phyloP scores from a whole-genome alignment of 2,797 vertebrate species.

The Luscinia luscinia region DNA sequence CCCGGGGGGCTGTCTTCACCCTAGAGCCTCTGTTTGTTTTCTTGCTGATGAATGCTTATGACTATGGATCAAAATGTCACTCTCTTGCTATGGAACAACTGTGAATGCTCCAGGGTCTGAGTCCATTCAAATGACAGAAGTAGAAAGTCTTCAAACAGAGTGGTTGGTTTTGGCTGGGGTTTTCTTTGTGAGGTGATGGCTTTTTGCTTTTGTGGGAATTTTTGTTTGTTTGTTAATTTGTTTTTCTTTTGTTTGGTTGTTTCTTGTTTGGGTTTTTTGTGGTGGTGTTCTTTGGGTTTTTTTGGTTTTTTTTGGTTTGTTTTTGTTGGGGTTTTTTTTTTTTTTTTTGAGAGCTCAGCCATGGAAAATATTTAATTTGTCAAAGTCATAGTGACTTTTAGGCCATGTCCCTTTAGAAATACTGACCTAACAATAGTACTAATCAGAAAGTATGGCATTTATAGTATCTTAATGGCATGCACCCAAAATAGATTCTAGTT shows the following conservation, averaged over 20 bases:
- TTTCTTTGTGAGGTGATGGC: neutral
- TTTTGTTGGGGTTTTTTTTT: neutral
- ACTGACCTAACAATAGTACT: slow-evolving; percentile 65
- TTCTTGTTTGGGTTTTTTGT: neutral
- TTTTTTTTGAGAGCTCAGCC: neutral
- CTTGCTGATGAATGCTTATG: neutral
- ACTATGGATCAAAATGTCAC: neutral
- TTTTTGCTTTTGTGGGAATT: neutral
- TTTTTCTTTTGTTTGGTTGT: neutral
- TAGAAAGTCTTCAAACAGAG: neutral
- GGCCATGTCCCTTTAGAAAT: slow-evolving; percentile 69
- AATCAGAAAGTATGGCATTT: slow-evolving; percentile 69
- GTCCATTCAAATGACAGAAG: neutral
- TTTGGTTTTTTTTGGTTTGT: no score
- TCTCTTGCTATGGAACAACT: neutral
- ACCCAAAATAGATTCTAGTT: slow-evolving; percentile 68
- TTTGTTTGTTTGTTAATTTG: neutral
- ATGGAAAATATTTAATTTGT: slow-evolving; percentile 47
- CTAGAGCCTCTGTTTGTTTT: neutral
- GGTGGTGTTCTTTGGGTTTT: no score
- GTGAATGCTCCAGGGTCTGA: neutral
- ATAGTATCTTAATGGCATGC: slow-evolving; percentile 67
- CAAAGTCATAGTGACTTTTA: slow-evolving; percentile 72
- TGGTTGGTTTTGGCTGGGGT: neutral
- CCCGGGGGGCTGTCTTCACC: neutral